These are phyloP conservation scores for Pimephales promelas DNA, from an alignment of 2,113 vertebrate genomes.

Conservation along the genomic window DNA sequence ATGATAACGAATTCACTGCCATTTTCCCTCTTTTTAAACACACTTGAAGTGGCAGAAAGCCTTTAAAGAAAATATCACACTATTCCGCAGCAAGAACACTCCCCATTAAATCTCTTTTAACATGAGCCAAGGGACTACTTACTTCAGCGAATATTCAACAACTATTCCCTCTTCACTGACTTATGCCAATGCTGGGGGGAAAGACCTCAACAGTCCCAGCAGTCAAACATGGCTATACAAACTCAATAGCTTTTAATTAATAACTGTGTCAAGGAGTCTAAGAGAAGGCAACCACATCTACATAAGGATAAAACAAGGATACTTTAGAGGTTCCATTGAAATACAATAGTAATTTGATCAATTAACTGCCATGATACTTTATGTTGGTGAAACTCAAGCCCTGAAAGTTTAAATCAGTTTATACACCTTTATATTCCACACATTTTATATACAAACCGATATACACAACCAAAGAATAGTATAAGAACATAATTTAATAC, in stretches of 20 bases:
- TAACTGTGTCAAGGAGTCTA: neutral
- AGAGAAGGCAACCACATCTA: neutral
- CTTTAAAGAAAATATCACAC: constrained; percentile 36
- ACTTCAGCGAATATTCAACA: constrained; percentile 46
- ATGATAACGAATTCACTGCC: neutral
- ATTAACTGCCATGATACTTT: neutral
- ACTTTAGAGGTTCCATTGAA: neutral
- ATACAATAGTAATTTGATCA: too few relatives aligned
- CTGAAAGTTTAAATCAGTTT: neutral
- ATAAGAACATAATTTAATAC: neutral
- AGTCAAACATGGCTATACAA: constrained; percentile 48
- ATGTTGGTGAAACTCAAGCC: neutral
- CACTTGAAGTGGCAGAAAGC: constrained; percentile 34
- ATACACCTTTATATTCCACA: neutral
- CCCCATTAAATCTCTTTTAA: constrained; percentile 40
- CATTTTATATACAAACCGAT: neutral
- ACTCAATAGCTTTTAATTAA: constrained; percentile 47
- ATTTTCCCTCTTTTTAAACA: constrained; percentile 9
- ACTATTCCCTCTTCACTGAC: constrained; percentile 39
- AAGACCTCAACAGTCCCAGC: constrained; percentile 43
- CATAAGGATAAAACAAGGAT: neutral
- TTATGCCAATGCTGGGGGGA: constrained; percentile 22
- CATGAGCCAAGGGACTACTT: constrained; percentile 42
- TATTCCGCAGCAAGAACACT: constrained; percentile 33
- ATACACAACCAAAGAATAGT: neutral